Evolutionary conservation across 2,888 invertebrate species (phyloP), one percentile per base, ranked within the genome.

Genomic region (Dicyrtomina minuta): DNA sequence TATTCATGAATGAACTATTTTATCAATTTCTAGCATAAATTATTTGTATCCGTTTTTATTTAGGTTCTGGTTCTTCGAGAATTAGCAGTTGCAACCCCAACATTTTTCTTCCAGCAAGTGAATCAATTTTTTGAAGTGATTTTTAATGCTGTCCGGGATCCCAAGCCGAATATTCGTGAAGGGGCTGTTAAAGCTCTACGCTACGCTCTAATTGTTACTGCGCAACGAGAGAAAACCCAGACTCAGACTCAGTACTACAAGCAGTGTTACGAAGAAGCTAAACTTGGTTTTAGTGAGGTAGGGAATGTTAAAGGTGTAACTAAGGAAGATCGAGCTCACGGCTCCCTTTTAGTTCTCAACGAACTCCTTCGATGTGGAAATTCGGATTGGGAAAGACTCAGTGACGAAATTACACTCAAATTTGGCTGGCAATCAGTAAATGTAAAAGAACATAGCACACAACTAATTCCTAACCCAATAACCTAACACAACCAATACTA

Each of bases 71-170:
- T 98, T 17, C 83, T 97, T 13, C 89, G 93, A 79, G 98, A 99
- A 83, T 83, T 99, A 59, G 98, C 98, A 2, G 89, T 93, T 41
- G 93, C 93, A 12, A 93, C 96, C 85, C 97, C 97, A 0, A 97
- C 97, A 10, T 96, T 96, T 81, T 99, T 99, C 82, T 98, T 93
- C 81, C 94, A 94, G 81, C 93, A 93, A 84, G 92, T 94, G 0
- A 91, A 92, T 17, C 90, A 90, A 20, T 95, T 95, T 82, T 96
- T 97, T 81, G 96, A 96, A 74, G 89, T 92, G 66, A 94, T 97
- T 74, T 91, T 96, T 79, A 90, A 90, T 80, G 94, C 95, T 0
- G 88, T 96, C 56, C 88, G 92, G 78, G 96, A 97, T 83, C 90
- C 92, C 0, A 96, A 96, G 83, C 89, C 92, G 5, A 88, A 90